Percentiles rank a stretch among this genome's conserved stretches.
Conservation (phyloP, 2,888 invertebrate species). For the Ormyrus pomaceus region DNA sequence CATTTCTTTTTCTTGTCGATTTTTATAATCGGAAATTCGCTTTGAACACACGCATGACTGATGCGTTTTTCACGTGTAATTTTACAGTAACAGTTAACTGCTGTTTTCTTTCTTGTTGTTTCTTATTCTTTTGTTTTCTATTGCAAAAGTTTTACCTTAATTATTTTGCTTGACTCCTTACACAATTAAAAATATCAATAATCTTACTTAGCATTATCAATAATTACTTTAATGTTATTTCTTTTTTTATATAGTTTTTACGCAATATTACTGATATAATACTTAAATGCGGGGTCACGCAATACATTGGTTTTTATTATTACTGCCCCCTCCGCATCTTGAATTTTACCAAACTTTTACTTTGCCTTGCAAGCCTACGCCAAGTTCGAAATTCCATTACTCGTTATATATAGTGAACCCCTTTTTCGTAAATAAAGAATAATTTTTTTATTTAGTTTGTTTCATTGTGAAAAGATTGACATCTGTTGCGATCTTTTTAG, state of each 20-base stretch:
- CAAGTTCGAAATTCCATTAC: constrained; percentile 26
- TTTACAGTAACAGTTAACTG: constrained; percentile 44
- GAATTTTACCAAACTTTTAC: constrained; percentile 29
- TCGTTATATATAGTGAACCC: constrained; percentile 7
- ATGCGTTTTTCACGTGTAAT: constrained; percentile 59
- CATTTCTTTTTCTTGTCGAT: constrained; percentile 55
- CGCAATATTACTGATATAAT: constrained; percentile 72
- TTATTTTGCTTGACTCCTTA: constrained; percentile 68
- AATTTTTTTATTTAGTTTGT: constrained; percentile 24
- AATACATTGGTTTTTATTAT: constrained; percentile 64
- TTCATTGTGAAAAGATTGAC: constrained; percentile 53
- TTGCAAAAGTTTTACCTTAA: constrained; percentile 68
- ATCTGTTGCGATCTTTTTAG: constrained; percentile 33
- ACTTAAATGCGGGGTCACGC: constrained; percentile 73
- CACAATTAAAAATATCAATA: constrained; percentile 72
- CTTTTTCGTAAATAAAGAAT: constrained; percentile 29
- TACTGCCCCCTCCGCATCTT: constrained; percentile 28
- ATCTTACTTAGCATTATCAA: constrained; percentile 74
- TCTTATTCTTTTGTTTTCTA: constrained; percentile 61
- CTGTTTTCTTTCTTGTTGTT: constrained; percentile 47
- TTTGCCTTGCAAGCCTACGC: constrained; percentile 28
- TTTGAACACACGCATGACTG: constrained; percentile 55
- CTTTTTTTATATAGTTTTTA: constrained; percentile 70
- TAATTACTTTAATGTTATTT: constrained; percentile 70
- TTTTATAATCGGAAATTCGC: constrained; percentile 52